Evolutionary conservation across 2,888 invertebrate genomes (phyloP).

Genomic region (Athetis lepigone): DNA sequence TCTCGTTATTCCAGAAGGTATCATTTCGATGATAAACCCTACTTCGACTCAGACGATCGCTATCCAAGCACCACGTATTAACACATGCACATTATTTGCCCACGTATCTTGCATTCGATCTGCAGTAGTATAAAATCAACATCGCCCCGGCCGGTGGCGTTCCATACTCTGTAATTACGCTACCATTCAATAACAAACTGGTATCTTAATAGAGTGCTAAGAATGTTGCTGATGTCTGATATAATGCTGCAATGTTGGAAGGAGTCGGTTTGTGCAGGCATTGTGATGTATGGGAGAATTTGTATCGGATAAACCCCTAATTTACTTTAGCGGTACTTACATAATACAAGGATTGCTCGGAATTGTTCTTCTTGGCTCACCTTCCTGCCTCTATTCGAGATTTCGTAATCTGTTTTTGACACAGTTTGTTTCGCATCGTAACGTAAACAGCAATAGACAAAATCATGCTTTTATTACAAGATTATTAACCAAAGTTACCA

Average conservation of each 20-base stretch:
- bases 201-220: constrained; percentile 87
- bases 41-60: constrained; percentile 52
- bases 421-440: not conserved
- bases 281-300: constrained; percentile 39
- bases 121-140: constrained; percentile 73
- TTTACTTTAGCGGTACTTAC: constrained; percentile 18
- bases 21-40: constrained; percentile 64
- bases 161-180: constrained; percentile 80
- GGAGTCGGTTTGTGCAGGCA: constrained; percentile 31
- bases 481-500: not conserved
- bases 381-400: no score
- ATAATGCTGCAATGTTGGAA: constrained; percentile 51
- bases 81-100: constrained; percentile 74
- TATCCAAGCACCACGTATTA: constrained; percentile 67
- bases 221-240: constrained; percentile 76
- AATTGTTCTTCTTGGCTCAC: no score
- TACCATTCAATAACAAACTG: constrained; percentile 80
- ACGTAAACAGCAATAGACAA: not conserved
- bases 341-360: not conserved
- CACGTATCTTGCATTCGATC: constrained; percentile 80
- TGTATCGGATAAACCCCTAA: constrained; percentile 22
- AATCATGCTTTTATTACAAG: not conserved
- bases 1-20: constrained; percentile 64
- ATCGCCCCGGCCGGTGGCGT: constrained; percentile 81
- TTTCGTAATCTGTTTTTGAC: not conserved